Conservation (phyloP, 2,113 vertebrate genomes). For the Pterocles orientalis region DNA sequence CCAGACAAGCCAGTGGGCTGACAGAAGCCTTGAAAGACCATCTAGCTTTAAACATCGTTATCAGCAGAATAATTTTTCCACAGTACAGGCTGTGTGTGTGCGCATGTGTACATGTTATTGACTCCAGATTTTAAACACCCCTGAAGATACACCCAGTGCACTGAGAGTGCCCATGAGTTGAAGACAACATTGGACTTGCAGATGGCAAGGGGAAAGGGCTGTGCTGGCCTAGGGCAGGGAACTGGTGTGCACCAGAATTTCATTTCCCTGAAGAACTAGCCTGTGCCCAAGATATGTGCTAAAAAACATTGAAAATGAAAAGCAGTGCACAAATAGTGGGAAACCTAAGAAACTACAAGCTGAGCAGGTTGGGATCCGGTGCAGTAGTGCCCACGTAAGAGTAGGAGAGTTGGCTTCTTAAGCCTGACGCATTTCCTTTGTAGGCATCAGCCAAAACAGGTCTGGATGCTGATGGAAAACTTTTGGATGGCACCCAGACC, state of each 20-base stretch:
- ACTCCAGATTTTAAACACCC: background rate
- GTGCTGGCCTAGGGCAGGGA: background rate
- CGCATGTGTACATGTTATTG: background rate
- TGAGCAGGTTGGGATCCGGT: background rate
- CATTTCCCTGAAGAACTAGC: background rate
- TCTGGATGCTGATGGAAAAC: background rate
- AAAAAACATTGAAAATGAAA: background rate
- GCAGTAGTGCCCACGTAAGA: background rate
- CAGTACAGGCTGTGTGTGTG: background rate
- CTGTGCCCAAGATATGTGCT: background rate
- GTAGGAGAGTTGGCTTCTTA: background rate
- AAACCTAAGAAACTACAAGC: background rate
- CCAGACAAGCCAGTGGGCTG: background rate
- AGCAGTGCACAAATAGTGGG: background rate
- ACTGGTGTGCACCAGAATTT: fast-evolving
- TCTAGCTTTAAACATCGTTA: background rate
- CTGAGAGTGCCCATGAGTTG: background rate
- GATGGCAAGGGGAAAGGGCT: background rate
- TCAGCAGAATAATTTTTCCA: background rate
- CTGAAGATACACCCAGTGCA: background rate
- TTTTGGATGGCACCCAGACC: background rate
- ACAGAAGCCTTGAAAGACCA: background rate
- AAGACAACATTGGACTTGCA: background rate
- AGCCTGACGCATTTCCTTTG: background rate
- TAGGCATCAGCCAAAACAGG: fast-evolving